Evolutionary conservation across 2,888 invertebrate species (phyloP), one percentile per base, ranked within the genome.

Genomic region (Lochmaea capreae): DNA sequence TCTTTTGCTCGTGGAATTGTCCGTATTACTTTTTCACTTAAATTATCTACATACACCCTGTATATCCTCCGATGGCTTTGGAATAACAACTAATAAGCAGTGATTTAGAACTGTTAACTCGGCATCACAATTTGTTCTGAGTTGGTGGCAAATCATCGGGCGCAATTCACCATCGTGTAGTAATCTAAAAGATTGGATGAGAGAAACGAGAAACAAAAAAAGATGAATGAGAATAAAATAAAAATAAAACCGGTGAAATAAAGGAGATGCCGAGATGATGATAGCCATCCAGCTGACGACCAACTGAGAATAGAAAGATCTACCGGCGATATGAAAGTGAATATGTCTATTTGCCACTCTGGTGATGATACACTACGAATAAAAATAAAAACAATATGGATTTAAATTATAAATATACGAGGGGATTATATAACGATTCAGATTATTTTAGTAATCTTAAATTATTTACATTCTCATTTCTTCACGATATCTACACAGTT

Each of bases 111-210:
- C 14, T 58, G 58, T 58, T 58, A 58, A 58, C 11, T 58, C 18
- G 58, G 46, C 92, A 92, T 82, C 92, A 91, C 81, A 93, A 90
- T 88, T 94, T 94, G 87, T 94, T 94, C 76, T 94, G 88, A 26
- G 94, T 94, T 61, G 94, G 94, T 63, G 94, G 94, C 4, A 94
- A 94, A 52, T 93, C 93, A 75, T 93, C 93, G 73, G 93, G 93
- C 62, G 93, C 91, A 58, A 6, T 58, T 11, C 26, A 58, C 16
- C 58, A 26, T 58, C 58, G 18, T 58, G 58, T 58, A 26, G 22
- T 58, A 58, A 58, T 58, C 58, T 58, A 33, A 58, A 22, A 58
- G 58, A 58, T 26, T 58, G 26, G 58, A 58, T 49, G 49, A 49
- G 49, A 49, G 49, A n/a, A 49, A 49, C 49, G 49, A 49, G 49